A percentile compares a stretch with the other conserved stretches of the same genome.
Conservation (phyloP, 1,140 invertebrate species). For the Lepidurus arcticus region DNA sequence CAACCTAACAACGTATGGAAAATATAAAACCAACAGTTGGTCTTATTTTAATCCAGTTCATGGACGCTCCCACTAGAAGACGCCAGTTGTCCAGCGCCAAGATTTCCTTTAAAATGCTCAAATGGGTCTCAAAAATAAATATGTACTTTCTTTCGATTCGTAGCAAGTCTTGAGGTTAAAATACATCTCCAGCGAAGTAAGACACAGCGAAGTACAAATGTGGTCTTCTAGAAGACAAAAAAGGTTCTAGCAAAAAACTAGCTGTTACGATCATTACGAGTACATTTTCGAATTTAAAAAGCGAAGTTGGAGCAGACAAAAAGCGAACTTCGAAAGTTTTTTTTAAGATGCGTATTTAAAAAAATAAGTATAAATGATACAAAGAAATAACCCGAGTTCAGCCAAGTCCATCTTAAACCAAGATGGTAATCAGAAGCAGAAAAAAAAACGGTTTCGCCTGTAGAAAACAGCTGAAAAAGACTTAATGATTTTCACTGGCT, state of each 20-base stretch:
- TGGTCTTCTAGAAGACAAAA: too few relatives aligned
- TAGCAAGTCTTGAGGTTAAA: too few relatives aligned
- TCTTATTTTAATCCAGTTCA: background rate
- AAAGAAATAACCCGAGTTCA: too few relatives aligned
- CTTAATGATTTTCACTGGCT: background rate
- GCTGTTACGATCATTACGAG: background rate
- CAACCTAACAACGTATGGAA: background rate
- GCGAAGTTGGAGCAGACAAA: too few relatives aligned
- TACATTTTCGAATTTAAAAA: background rate
- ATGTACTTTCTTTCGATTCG: too few relatives aligned
- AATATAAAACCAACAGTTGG: conserved; percentile 1
- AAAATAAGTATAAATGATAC: background rate
- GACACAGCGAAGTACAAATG: too few relatives aligned
- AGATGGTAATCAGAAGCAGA: background rate
- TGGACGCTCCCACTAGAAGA: background rate
- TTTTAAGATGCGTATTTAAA: too few relatives aligned
- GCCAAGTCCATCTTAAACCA: background rate
- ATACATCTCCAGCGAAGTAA: too few relatives aligned
- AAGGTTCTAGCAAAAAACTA: too few relatives aligned
- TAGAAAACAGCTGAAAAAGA: background rate
- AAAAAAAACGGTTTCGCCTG: background rate
- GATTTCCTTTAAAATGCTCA: too few relatives aligned
- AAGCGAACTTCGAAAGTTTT: too few relatives aligned
- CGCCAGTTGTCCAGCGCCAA: background rate
- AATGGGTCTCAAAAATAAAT: too few relatives aligned